Evolutionary conservation across 2,888 invertebrate species (phyloP).

Genomic region (Cenopis cana): DNA sequence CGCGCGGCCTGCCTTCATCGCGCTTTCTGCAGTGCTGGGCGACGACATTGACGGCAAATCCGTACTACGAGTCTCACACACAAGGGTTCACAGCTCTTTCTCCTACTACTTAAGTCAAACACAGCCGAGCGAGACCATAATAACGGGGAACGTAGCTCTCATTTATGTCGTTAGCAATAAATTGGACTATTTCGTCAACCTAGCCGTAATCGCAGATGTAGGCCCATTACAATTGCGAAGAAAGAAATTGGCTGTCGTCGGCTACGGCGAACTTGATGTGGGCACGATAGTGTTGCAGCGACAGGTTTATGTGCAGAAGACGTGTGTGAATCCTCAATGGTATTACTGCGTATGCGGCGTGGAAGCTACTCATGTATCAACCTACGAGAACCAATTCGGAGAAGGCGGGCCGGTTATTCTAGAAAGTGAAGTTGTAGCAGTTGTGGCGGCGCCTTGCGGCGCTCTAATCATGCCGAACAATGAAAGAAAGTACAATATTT

Average conservation of each 20-base stretch:
- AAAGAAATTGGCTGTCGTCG: constrained; percentile 58
- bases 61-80: constrained; percentile 56
- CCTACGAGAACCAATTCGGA: constrained; percentile 61
- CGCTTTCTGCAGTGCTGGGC: constrained; percentile 59
- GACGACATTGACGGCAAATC: constrained; percentile 51
- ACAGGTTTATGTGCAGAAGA: constrained; percentile 60
- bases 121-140: constrained; percentile 56
- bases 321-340: constrained; percentile 70
- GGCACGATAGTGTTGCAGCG: constrained; percentile 57
- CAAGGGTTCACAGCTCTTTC: constrained; percentile 61
- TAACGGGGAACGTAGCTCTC: constrained; percentile 70
- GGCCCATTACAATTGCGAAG: constrained; percentile 61
- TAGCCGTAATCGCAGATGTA: constrained; percentile 59
- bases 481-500: constrained; percentile 62
- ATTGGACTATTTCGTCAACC: constrained; percentile 55
- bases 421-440: constrained; percentile 59
- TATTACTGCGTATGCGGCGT: constrained; percentile 71
- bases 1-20: constrained; percentile 56
- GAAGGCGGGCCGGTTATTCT: constrained; percentile 67
- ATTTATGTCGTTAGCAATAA: constrained; percentile 57
- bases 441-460: constrained; percentile 61
- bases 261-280: constrained; percentile 59
- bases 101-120: constrained; percentile 53
- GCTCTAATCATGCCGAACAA: constrained; percentile 50
- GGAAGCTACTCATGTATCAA: constrained; percentile 53